Percentiles rank a stretch among this genome's conserved stretches.
Conservation (phyloP, 2,113 vertebrate species). For the Rallus limicola region DNA sequence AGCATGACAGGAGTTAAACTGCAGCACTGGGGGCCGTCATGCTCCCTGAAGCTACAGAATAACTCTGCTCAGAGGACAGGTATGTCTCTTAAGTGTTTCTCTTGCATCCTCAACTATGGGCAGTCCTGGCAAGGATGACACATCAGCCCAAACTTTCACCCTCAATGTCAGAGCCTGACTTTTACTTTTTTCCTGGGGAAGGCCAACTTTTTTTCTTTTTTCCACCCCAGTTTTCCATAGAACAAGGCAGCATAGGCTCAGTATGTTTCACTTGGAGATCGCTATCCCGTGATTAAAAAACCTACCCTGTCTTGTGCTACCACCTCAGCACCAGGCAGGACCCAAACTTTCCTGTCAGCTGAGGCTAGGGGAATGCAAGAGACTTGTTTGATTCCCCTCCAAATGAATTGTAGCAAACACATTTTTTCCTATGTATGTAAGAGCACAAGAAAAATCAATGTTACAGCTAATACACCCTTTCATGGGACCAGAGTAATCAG, state of each 20-base stretch:
- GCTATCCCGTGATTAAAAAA: neutral
- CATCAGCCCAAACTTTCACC: neutral
- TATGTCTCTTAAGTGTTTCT: rapidly evolving
- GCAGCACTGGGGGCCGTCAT: neutral
- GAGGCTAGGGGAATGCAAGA: neutral
- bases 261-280: neutral
- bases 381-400: neutral
- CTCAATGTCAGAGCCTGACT: rapidly evolving
- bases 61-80: neutral
- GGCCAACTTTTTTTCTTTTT: neutral
- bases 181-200: neutral
- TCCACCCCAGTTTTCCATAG: neutral
- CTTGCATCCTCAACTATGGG: neutral
- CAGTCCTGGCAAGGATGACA: neutral
- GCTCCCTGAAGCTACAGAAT: neutral
- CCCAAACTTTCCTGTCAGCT: neutral
- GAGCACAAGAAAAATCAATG: conserved; percentile 34
- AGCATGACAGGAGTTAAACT: neutral
- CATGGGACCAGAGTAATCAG: conserved; percentile 16
- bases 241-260: neutral
- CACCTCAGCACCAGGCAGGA: neutral
- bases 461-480: neutral
- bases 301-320: neutral
- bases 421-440: neutral
- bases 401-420: neutral